Base-by-base conservation (phyloP, 1,140 invertebrate genomes). In the Drosophila novamexicana region DNA sequence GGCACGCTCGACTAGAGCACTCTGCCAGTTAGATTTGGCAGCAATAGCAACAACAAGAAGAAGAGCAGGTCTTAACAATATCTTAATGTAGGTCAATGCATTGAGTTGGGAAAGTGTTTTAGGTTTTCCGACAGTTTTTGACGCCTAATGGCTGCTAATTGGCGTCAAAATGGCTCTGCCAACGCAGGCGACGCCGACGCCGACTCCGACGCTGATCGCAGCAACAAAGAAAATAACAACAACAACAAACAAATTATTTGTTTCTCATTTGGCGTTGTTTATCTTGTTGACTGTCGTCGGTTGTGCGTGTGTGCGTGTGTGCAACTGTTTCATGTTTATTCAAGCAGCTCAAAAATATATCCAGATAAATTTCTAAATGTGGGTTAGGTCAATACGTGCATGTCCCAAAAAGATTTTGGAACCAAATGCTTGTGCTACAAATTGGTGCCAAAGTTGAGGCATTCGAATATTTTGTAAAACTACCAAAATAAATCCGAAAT, bases 111-210 rank as follows among this genome's bases (percentile, higher is more conserved):
- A 88, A 88, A 88, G 84, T 89, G 84, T 86, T 57, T 74, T 71
- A 45, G 76, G 63, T 88, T 77, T 88, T 74, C 69, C 83, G 71
- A 72, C 72, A 65, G 37, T 57, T 73, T 78, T 80, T 81, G 57
- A 90, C 84, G 84, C 84, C 84, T 85, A 74, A 89, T 89, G 84
- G 84, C 84, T 63, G 85, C 84, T 88, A 88, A 88, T 88, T 88
- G 84, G 84, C 80, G 77, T 79, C 80, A 75, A 89, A 88, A 84
- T 67, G 79, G 50, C 70, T 66, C 81, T 64, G 67, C 66, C 76
- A 78, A 78, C 72, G 72, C 72, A 74, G 56, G 56, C 52, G 52
- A 42, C 69, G 54, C 42, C 50, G 40, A 18, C 18, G 18, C 18
- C 1, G 18, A 1, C 18, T 0, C 49, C 14, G 52, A 56, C 14